Percentiles rank a stretch among this genome's conserved stretches.
Conservation (phyloP, 2,888 invertebrate genomes). For the Cataglyphis livida region DNA sequence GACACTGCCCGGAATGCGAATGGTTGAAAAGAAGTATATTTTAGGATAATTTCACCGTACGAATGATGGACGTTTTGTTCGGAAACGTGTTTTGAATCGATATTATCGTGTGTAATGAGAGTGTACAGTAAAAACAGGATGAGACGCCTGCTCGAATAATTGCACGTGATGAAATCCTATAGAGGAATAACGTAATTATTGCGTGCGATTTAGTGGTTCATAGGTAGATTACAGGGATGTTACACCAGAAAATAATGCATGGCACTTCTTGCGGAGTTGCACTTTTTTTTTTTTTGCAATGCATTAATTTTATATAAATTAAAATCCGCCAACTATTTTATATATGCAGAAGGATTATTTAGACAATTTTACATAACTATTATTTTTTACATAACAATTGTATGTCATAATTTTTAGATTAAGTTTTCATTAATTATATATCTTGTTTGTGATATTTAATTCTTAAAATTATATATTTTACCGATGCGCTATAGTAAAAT, state of each 20-base stretch:
- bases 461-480: background rate
- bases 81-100: constrained; percentile 37
- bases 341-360: background rate
- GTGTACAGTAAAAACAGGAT: constrained; percentile 34
- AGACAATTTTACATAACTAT: background rate
- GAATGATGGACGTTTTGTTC: constrained; percentile 51
- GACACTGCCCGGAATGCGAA: constrained; percentile 69
- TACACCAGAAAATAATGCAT: background rate
- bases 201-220: constrained; percentile 38
- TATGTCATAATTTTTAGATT: background rate
- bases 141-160: constrained; percentile 43
- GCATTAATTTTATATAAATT: constrained; percentile 19
- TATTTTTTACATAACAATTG: background rate
- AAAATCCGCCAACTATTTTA: background rate
- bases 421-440: background rate
- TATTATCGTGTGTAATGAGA: constrained; percentile 50
- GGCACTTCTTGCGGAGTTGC: background rate
- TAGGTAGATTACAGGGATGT: constrained; percentile 34
- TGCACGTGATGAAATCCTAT: constrained; percentile 26
- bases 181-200: constrained; percentile 36
- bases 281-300: background rate
- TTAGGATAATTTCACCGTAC: constrained; percentile 41
- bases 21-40: constrained; percentile 59
- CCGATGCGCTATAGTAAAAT: background rate
- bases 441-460: background rate